Conservation (phyloP, 2,113 vertebrate species). For the Xyrauchen texanus region DNA sequence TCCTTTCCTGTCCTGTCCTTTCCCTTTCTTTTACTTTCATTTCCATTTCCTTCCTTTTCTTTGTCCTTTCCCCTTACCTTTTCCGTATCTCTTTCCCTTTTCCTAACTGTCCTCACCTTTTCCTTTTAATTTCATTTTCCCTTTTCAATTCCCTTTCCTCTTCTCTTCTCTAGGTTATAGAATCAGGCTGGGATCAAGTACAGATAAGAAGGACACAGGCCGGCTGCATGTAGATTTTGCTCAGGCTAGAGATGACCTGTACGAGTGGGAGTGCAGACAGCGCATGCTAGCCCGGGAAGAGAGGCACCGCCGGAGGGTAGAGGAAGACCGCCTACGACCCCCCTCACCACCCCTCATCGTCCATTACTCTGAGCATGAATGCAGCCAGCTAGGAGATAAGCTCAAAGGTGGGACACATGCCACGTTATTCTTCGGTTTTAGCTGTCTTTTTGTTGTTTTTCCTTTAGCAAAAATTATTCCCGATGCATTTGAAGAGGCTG, state of each 20-base stretch:
- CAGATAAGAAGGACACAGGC: constrained; percentile 93
- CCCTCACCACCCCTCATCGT: constrained; percentile 91
- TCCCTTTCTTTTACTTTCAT: neutral
- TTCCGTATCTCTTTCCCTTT: neutral
- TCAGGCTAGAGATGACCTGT: constrained; percentile 93
- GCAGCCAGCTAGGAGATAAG: constrained; percentile 89
- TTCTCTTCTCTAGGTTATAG: constrained; percentile 81
- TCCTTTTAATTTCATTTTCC: neutral
- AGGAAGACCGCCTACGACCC: constrained; percentile 85
- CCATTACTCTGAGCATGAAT: constrained; percentile 94
- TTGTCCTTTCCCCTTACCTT: constrained; percentile 4
- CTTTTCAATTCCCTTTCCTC: neutral
- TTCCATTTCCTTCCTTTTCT: neutral
- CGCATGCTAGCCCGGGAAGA: constrained; percentile 92
- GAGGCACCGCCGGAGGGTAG: constrained; percentile 85
- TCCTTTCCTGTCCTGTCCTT: neutral
- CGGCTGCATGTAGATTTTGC: constrained; percentile 94
- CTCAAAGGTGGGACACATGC: constrained; percentile 82
- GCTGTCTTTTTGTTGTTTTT: neutral
- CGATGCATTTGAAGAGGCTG: neutral
- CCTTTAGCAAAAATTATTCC: neutral
- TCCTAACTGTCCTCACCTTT: neutral
- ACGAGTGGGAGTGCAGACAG: constrained; percentile 96
- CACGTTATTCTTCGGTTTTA: too few relatives aligned
- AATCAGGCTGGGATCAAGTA: constrained; percentile 92